phyloP scores from a whole-genome alignment of 2,113 vertebrate species.

The Mormyrus iriodes region DNA sequence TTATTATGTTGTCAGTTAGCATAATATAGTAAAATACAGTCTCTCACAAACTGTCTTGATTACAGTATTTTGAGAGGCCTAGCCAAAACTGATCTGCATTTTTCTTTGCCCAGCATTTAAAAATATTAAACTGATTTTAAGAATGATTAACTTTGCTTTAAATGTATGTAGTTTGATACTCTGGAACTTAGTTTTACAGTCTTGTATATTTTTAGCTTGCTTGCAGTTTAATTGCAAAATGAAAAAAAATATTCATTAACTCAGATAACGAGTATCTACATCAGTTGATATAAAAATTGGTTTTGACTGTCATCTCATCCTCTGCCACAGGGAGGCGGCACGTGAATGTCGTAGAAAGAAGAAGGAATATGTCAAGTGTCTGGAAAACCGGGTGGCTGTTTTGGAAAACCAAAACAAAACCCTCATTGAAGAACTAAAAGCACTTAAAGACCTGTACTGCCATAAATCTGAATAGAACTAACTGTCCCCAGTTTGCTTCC shows the following conservation, averaged over 20 bases:
- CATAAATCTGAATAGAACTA: slow-evolving; percentile 89
- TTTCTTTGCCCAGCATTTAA: background rate
- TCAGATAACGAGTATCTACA: background rate
- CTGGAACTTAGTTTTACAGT: background rate
- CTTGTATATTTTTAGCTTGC: background rate
- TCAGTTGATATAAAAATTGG: background rate
- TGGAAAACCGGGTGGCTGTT: slow-evolving; percentile 96
- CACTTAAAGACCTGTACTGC: slow-evolving; percentile 98
- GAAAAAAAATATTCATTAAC: background rate
- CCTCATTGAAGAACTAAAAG: slow-evolving; percentile 96
- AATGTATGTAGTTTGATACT: background rate
- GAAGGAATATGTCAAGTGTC: slow-evolving; percentile 96
- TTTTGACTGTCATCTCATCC: background rate
- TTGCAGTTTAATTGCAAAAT: background rate
- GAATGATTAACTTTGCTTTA: background rate
- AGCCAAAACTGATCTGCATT: background rate
- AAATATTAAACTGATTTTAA: background rate
- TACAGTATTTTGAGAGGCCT: background rate
- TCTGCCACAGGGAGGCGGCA: slow-evolving; percentile 79
- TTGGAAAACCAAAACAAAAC: slow-evolving; percentile 99
- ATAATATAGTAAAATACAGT: background rate
- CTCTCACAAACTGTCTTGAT: background rate
- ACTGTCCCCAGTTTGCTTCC: background rate
- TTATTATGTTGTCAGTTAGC: background rate
- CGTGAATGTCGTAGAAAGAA: slow-evolving; percentile 96